Evolutionary conservation across 1,140 invertebrate species (phyloP).

Genomic region (Drosophila cardini): DNA sequence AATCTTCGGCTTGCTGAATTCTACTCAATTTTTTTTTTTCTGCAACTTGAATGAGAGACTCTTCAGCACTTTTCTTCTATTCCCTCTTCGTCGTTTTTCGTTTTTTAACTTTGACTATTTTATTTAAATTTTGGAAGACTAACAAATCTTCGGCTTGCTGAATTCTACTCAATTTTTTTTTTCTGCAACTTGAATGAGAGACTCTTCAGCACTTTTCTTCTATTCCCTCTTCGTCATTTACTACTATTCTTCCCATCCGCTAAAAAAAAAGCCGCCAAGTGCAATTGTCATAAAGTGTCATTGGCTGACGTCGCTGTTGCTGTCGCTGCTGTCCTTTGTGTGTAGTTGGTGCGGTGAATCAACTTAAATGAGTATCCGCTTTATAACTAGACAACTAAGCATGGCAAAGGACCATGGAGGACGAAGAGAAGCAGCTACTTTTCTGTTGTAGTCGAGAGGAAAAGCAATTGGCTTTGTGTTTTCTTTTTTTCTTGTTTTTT

Average conservation of each 20-base stretch:
- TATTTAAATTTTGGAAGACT: neutral
- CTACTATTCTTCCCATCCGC: conserved; percentile 16
- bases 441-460: conserved; percentile 24
- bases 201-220: neutral
- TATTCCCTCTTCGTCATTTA: neutral
- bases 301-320: conserved; percentile 66
- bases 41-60: no score
- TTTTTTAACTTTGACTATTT: neutral
- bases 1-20: neutral
- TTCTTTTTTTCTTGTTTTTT: conserved; percentile 58
- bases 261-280: conserved; percentile 65
- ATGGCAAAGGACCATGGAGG: conserved; percentile 4
- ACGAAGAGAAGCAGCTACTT: conserved; percentile 6
- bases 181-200: no score
- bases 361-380: conserved; percentile 83
- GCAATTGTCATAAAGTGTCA: conserved; percentile 84
- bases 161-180: neutral
- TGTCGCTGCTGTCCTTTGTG: conserved; percentile 39
- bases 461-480: conserved; percentile 67
- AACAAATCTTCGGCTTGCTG: neutral
- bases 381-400: conserved; percentile 60
- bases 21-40: no score
- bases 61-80: neutral
- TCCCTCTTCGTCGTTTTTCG: neutral
- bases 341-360: conserved; percentile 75